Evolutionary conservation across 64 coral and sea anemone genomes (phyloP), one percentile per base, ranked within the genome.

Genomic region (Pocillopora damicornis): DNA sequence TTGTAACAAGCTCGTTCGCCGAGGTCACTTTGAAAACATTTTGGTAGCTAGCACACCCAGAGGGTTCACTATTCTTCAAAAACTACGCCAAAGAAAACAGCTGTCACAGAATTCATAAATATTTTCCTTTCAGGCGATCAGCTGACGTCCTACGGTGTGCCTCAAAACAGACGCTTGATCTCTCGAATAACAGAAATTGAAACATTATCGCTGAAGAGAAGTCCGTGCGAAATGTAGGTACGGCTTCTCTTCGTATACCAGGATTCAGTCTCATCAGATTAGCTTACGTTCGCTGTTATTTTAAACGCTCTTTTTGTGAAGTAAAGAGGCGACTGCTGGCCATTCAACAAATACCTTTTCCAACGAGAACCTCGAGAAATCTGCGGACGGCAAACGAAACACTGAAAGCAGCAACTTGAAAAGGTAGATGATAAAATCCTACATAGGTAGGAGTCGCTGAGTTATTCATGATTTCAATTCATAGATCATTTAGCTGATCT

Each of bases 281-380:
- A 51, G 77, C 2, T 79, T 13, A 79, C 17, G 60, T 79, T 59
- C n/a, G 58, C 77, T 17, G 57, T 30, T 1, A 79, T 79, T 79
- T 79, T 57, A 60, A 79, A 60, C 57, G 77, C 57, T 60, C 22
- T 79, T 20, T 79, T 60, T 51, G 22, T 79, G 76, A 79, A 59
- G 20, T 79, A 45, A 59, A 79, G 7, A 4, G 16, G 36, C 10
- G 56, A 18, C 16, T 77, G 42, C 51, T 30, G 22, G 67, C 25
- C n/a, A 71, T n/a, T n/a, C 25, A 10, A 1, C 20, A 71, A 20
- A 4, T 69, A n/a, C 22, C 11, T 23, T n/a, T 71, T 11, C 7
- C 67, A 23, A 68, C 65, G 18, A 22, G 16, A 68, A 71, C 9
- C 22, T 25, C 22, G 20, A 71, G 10, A 71, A 22, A 71, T 5